Evolutionary conservation across 2,888 invertebrate genomes (phyloP), one percentile per base, ranked within the genome.

Genomic region (Zygogramma bicolorata): DNA sequence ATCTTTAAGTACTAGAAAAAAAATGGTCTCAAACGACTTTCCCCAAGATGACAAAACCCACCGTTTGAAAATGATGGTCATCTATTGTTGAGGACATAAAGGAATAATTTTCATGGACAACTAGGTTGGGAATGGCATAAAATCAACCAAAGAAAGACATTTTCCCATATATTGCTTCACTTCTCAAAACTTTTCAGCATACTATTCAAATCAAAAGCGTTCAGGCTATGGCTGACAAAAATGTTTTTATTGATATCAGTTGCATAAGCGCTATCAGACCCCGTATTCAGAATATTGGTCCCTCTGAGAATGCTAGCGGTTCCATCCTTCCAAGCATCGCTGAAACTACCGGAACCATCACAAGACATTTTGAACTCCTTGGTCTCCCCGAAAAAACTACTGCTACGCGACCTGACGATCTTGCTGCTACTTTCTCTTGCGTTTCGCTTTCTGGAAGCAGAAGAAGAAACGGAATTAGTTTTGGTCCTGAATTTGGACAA

Each of bases 251-350:
- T 82, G 38, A 71, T 60, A 74, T 77, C 78, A 74, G 60, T 71
- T 58, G 59, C 61, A 73, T 68, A 65, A 57, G 60, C 59, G 73
- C 66, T 67, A 58, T 67, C 74, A 25, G 65, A 42, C 34, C 65
- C 60, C 66, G 70, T 65, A 61, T 77, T 74, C 58, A 81, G 78
- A 68, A 80, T 70, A 73, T 81, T 77, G 81, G 83, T 84, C 73
- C 84, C 83, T 75, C 82, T 84, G 22, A 87, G 77, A 67, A 90
- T 90, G 84, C 90, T 90, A 77, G 89, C 89, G 42, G 90, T 90
- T 81, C 90, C 89, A 65, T 88, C 87, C 83, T 90, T 90, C 90
- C 90, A 90, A 74, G 65, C 27, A 29, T 75, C 66, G 8, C n/a
- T 53, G 2, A 22, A 53, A 49, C 70, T 38, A 31, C 61, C 67